Percentiles rank a stretch among this genome's conserved stretches.
Evolutionary conservation across 1,140 invertebrate genomes (phyloP).

Genomic region (Brachystomella parvula): DNA sequence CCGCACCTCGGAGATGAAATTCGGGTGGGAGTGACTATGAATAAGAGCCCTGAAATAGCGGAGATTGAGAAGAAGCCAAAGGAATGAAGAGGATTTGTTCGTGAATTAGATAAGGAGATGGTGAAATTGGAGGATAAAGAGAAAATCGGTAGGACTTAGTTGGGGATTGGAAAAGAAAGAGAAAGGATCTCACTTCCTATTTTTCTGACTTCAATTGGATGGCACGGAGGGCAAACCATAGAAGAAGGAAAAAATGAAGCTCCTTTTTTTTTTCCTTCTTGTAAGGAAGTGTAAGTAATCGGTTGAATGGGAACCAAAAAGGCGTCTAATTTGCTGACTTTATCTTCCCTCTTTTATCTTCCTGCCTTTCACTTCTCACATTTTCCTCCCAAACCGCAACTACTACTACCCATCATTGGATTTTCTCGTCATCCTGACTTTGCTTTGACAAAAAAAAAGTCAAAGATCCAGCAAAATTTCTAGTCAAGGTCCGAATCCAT

Average conservation of each 20-base stretch:
- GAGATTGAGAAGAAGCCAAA: background rate
- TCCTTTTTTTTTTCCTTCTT: background rate
- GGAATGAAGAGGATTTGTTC: background rate
- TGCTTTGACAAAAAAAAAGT: background rate
- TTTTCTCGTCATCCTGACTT: background rate
- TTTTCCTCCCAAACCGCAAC: background rate
- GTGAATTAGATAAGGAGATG: constrained; percentile 11
- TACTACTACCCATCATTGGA: background rate
- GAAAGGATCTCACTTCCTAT: background rate
- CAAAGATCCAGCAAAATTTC: background rate
- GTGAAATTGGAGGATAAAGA: constrained; percentile 3
- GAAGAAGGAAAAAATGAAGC: background rate
- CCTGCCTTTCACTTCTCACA: background rate
- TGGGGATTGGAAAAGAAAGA: background rate
- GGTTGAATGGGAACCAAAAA: constrained; percentile 32
- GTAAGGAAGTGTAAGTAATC: constrained; percentile 28
- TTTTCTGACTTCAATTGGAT: constrained; percentile 9
- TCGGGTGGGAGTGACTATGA: background rate
- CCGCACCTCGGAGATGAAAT: too few species aligned
- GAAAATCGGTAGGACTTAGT: background rate
- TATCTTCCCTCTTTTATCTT: constrained; percentile 28
- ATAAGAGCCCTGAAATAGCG: too few species aligned
- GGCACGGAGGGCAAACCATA: background rate
- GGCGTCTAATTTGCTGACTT: constrained; percentile 34
- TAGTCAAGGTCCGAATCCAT: too few species aligned